phyloP scores from a whole-genome alignment of 2,888 invertebrate species.

The Xestia sexstrigata region DNA sequence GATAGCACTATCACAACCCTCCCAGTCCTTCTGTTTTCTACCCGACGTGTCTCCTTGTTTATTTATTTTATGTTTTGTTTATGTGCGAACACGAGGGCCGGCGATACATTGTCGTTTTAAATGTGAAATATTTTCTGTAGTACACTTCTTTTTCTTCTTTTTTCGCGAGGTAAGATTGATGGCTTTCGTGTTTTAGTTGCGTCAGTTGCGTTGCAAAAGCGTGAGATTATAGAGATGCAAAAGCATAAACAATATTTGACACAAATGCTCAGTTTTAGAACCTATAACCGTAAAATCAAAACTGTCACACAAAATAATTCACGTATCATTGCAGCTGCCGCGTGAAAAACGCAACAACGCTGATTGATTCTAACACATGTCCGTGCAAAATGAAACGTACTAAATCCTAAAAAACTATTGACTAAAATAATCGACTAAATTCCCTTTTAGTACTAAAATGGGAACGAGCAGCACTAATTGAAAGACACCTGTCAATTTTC shows the following conservation, averaged over 20 bases:
- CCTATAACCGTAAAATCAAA: slow-evolving; percentile 26
- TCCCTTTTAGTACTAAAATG: slow-evolving; percentile 52
- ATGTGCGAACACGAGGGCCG: slow-evolving; percentile 81
- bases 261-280: slow-evolving; percentile 29
- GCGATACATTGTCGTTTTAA: slow-evolving; percentile 66
- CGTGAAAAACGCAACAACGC: slow-evolving; percentile 29
- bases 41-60: slow-evolving; percentile 83
- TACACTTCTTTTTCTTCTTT: slow-evolving; percentile 53
- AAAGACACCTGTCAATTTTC: slow-evolving; percentile 86
- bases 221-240: slow-evolving; percentile 35
- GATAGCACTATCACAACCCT: slow-evolving; percentile 88
- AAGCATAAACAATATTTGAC: slow-evolving; percentile 16
- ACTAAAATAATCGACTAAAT: slow-evolving; percentile 60
- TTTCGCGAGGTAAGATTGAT: slow-evolving; percentile 52
- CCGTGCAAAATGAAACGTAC: slow-evolving; percentile 36
- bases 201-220: slow-evolving; percentile 44
- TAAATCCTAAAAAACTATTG: slow-evolving; percentile 54
- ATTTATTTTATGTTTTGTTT: slow-evolving; percentile 88
- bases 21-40: slow-evolving; percentile 84
- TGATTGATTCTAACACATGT: slow-evolving; percentile 54
- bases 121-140: slow-evolving; percentile 70
- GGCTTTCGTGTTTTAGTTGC: slow-evolving; percentile 52
- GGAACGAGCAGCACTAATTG: slow-evolving; percentile 75
- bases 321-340: slow-evolving; percentile 23
- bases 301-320: slow-evolving; percentile 43